Evolutionary conservation across 2,888 invertebrate species (phyloP), one percentile per base, ranked within the genome.

Genomic region (Rhagonycha fulva): DNA sequence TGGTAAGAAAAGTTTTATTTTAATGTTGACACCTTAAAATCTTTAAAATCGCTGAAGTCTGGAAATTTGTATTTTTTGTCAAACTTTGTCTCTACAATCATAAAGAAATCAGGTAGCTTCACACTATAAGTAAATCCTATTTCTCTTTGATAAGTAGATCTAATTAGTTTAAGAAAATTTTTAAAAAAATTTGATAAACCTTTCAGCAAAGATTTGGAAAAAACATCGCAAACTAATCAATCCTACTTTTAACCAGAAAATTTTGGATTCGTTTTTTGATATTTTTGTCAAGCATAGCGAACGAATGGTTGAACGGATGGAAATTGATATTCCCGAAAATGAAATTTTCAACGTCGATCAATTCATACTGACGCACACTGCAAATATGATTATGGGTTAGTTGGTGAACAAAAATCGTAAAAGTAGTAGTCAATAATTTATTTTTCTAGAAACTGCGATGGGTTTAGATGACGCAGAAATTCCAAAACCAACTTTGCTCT

Each of bases 1-100:
- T 69, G 75, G 82, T 81, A 75, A 75, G 78, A 72, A 62, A 66
- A 61, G 19, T 19, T 19, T 19, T 19, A 19, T 19, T 19, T 19
- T 19, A 19, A 19, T 19, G n/a, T n/a, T n/a, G n/a, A n/a, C n/a
- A n/a, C n/a, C 19, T 19, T 19, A 19, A 19, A 19, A 19, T 19
- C 2, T 19, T 19, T n/a, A n/a, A 19, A 19, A 19, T 19, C 19
- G 19, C 19, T 19, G 19, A 19, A 19, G 2, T 19, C 19, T 19
- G 2, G 19, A 19, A 19, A 19, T 19, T 19, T 19, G 19, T 19
- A 19, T 19, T 19, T 19, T 19, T 19, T 19, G 19, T 1, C 19
- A 19, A 19, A 19, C 19, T 19, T 19, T 19, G 19, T 19, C 19
- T 19, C 19, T 19, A 19, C 2, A 19, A 19, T 2, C 19, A 19